Percentiles rank a stretch among this genome's conserved stretches.
Evolutionary conservation across 2,797 vertebrate species (phyloP).

Genomic region (Alca torda): DNA sequence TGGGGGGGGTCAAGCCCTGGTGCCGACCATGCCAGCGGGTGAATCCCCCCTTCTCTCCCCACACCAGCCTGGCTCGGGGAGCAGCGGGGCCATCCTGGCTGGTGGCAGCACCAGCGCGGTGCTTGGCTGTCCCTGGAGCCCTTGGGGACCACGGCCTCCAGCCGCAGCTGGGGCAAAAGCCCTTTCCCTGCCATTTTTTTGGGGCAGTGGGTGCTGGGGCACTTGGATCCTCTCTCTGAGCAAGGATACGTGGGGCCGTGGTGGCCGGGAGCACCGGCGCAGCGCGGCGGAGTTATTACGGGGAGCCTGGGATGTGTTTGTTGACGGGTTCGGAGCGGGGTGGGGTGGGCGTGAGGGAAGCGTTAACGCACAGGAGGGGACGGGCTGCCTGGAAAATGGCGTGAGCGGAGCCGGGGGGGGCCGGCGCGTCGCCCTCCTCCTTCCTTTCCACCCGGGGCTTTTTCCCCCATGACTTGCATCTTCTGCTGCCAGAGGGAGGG

Average conservation of each 20-base stretch:
- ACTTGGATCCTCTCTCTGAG: not conserved
- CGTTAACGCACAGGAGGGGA: not conserved
- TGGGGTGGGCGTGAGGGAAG: not conserved
- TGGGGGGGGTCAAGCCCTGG: not conserved
- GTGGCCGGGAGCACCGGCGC: not conserved
- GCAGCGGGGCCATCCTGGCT: rapidly evolving
- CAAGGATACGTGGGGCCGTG: rapidly evolving
- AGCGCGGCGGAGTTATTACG: rapidly evolving
- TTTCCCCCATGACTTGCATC: conserved; percentile 31
- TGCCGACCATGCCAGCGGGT: rapidly evolving
- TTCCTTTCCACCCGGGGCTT: not conserved
- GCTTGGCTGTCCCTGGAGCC: not conserved
- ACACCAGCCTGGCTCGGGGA: not conserved
- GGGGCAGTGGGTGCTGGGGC: not conserved
- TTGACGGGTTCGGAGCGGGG: not conserved
- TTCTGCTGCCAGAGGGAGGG: conserved; percentile 47
- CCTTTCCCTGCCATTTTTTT: not conserved
- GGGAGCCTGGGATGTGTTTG: not conserved
- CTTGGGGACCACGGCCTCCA: not conserved
- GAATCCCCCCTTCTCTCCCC: not conserved
- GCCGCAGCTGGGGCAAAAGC: rapidly evolving
- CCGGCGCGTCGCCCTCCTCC: not conserved
- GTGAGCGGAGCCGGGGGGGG: not conserved
- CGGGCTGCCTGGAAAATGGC: not conserved
- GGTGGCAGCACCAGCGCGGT: not conserved